These are phyloP conservation scores for Cybosia mesomella DNA, from an alignment of 2,888 invertebrate genomes.

Conservation along the genomic window DNA sequence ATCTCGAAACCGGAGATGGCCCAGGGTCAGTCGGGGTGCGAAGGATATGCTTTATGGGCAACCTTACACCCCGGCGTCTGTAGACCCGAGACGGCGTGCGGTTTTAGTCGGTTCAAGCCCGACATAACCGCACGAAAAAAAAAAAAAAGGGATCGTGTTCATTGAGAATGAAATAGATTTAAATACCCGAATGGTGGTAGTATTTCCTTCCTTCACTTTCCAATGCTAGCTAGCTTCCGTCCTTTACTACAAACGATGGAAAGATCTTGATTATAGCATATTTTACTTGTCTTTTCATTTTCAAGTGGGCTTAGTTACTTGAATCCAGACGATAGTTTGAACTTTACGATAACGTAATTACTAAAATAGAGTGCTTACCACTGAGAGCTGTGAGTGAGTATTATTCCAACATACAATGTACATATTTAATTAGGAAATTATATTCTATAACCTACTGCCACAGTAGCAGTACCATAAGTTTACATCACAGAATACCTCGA, in stretches of 20 bases:
- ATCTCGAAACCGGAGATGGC: too few relatives aligned
- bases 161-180: slow-evolving; percentile 5
- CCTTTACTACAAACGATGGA: not conserved
- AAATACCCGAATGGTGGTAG: not conserved
- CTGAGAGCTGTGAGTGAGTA: not conserved
- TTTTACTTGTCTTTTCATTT: not conserved
- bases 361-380: not conserved
- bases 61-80: too few relatives aligned
- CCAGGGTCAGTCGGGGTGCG: too few relatives aligned
- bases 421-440: too few relatives aligned
- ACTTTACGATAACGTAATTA: not conserved
- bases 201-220: not conserved
- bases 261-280: not conserved
- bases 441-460: too few relatives aligned
- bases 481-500: too few relatives aligned
- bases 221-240: not conserved
- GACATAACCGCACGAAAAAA: too few relatives aligned
- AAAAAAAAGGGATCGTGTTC: not conserved
- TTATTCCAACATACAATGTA: not conserved
- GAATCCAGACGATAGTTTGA: slow-evolving; percentile 4
- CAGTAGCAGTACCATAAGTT: too few relatives aligned
- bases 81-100: too few relatives aligned
- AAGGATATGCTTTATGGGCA: too few relatives aligned
- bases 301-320: not conserved
- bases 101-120: too few relatives aligned